phyloP scores from a whole-genome alignment of 1,140 invertebrate species.

The Manduca sexta region DNA sequence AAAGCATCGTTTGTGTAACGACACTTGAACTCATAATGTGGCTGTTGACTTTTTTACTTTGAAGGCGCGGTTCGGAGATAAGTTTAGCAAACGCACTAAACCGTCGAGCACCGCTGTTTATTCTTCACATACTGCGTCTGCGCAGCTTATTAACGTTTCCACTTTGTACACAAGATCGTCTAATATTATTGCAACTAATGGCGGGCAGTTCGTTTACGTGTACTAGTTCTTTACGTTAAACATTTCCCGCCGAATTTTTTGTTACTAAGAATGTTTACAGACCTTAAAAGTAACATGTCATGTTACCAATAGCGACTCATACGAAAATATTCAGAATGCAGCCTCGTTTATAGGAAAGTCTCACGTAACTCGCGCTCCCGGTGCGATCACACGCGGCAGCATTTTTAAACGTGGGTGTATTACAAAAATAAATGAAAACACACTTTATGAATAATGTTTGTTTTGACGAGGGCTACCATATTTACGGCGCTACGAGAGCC shows the following conservation, averaged over 20 bases:
- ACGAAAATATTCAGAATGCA: slow-evolving; percentile 26
- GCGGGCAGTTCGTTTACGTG: neutral
- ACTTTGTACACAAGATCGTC: slow-evolving; percentile 37
- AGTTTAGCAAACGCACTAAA: slow-evolving; percentile 64
- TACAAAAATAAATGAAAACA: slow-evolving; percentile 64
- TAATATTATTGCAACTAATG: slow-evolving; percentile 13
- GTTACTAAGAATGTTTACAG: slow-evolving; percentile 8
- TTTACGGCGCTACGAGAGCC: slow-evolving; percentile 30
- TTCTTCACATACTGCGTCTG: slow-evolving; percentile 63
- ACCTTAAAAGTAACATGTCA: slow-evolving; percentile 12
- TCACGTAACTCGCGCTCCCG: slow-evolving; percentile 29
- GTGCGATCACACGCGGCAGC: slow-evolving; percentile 44
- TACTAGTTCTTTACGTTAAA: slow-evolving; percentile 4
- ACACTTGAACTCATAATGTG: slow-evolving; percentile 52
- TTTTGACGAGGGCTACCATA: slow-evolving; percentile 55
- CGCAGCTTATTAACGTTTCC: slow-evolving; percentile 50
- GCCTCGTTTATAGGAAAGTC: slow-evolving; percentile 36
- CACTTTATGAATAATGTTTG: slow-evolving; percentile 63
- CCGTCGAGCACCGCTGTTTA: slow-evolving; percentile 54
- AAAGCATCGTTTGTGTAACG: slow-evolving; percentile 32
- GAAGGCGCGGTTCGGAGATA: slow-evolving; percentile 52
- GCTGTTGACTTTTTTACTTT: slow-evolving; percentile 61
- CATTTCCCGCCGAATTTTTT: slow-evolving; percentile 1
- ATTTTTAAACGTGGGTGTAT: slow-evolving; percentile 46
- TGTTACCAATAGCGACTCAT: slow-evolving; percentile 17